Percentiles rank a stretch among this genome's conserved stretches.
These are phyloP conservation scores for Morpho deidamia DNA, from an alignment of 2,888 invertebrate species.

Conservation along the genomic window DNA sequence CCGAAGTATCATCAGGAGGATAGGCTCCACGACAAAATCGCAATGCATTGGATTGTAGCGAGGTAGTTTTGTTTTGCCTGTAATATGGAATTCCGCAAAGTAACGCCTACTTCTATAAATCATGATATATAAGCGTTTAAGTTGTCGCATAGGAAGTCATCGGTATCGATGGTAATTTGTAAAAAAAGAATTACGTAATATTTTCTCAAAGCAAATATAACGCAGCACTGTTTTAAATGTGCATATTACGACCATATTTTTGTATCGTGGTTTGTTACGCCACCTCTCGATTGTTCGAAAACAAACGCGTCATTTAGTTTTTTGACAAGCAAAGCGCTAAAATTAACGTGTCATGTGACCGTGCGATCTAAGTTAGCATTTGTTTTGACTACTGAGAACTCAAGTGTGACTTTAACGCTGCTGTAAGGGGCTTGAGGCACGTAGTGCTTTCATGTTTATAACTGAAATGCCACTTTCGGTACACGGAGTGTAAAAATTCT, in stretches of 20 bases:
- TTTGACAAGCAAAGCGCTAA: constrained; percentile 31
- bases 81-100: no score
- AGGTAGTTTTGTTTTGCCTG: no score
- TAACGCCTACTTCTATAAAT: no score
- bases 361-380: constrained; percentile 38
- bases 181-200: background rate
- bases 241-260: constrained; percentile 19
- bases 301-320: constrained; percentile 24
- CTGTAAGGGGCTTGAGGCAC: constrained; percentile 40
- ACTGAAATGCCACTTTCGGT: background rate
- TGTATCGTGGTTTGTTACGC: constrained; percentile 20
- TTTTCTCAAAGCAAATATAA: constrained; percentile 13
- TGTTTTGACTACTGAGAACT: constrained; percentile 46
- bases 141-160: no score
- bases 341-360: constrained; percentile 41
- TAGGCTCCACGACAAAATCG: no score
- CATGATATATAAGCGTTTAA: no score
- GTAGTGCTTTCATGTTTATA: constrained; percentile 21
- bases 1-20: no score
- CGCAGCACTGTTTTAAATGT: constrained; percentile 14
- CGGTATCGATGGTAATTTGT: background rate
- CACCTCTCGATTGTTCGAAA: constrained; percentile 18
- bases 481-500: background rate
- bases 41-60: no score
- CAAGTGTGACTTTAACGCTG: constrained; percentile 41